phyloP scores from a whole-genome alignment of 2,888 invertebrate genomes.

The Drosophila falleni region DNA sequence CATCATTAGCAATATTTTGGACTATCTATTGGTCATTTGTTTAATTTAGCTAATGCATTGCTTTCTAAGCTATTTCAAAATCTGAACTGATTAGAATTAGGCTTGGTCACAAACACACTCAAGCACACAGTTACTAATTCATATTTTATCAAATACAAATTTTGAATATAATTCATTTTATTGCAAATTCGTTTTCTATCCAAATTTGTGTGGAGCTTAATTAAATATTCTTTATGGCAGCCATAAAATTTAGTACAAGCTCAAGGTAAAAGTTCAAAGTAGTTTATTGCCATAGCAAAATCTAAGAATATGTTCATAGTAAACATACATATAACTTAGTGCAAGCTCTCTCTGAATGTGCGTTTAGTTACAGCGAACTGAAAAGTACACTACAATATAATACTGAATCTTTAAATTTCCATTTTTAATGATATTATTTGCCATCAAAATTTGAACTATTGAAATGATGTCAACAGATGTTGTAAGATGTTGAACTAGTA shows the following conservation, averaged over 20 bases:
- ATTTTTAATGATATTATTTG: too few species aligned
- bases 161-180: conserved; percentile 42
- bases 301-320: conserved; percentile 25
- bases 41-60: conserved; percentile 57
- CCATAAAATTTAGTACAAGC: conserved; percentile 28
- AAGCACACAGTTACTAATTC: conserved; percentile 10
- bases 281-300: conserved; percentile 28
- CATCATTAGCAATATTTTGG: conserved; percentile 16
- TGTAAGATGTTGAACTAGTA: too few species aligned
- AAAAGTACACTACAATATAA: conserved; percentile 13
- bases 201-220: conserved; percentile 42
- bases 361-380: not conserved
- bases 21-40: conserved; percentile 10
- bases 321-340: conserved; percentile 5
- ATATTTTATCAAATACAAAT: conserved; percentile 33
- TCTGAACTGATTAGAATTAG: conserved; percentile 19
- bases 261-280: conserved; percentile 34
- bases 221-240: conserved; percentile 37
- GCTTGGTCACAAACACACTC: not conserved
- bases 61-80: conserved; percentile 3
- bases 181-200: conserved; percentile 12
- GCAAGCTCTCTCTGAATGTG: not conserved
- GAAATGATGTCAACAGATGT: too few species aligned
- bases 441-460: too few species aligned
- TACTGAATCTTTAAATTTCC: too few species aligned